A percentile compares a stretch with the other conserved stretches of the same genome.
Evolutionary conservation across 2,888 invertebrate genomes (phyloP).

Genomic region (Meghimatium bilineatum): DNA sequence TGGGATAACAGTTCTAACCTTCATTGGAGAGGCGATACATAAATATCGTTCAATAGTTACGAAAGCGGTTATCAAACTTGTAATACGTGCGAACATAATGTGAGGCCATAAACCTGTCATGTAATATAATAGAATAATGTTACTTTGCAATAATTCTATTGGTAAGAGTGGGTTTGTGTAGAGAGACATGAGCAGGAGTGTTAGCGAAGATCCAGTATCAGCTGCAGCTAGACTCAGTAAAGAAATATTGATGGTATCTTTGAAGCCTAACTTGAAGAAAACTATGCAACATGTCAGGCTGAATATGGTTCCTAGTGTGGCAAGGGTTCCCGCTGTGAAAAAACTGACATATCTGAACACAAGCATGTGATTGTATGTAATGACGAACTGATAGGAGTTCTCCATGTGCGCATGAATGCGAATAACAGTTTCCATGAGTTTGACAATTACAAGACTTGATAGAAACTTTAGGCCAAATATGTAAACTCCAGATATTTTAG

Average conservation of each 20-base stretch:
- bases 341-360: not conserved
- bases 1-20: not conserved
- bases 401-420: not conserved
- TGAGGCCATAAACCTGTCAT: not conserved
- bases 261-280: not conserved
- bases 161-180: not conserved
- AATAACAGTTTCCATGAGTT: not conserved
- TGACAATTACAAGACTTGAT: too few species aligned
- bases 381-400: not conserved
- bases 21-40: not conserved
- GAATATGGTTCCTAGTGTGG: not conserved
- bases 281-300: not conserved
- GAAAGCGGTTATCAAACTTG: not conserved
- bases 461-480: not conserved
- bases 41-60: not conserved
- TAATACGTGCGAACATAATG: not conserved
- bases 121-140: not conserved
- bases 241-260: not conserved
- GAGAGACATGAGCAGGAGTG: not conserved
- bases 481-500: too few species aligned
- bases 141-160: not conserved
- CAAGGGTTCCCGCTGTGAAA: not conserved
- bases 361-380: not conserved
- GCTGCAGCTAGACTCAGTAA: not conserved
- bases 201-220: not conserved